A percentile compares a stretch with the other conserved stretches of the same genome.
Evolutionary conservation across 2,113 vertebrate genomes (phyloP).

Genomic region (Edolisoma coerulescens): DNA sequence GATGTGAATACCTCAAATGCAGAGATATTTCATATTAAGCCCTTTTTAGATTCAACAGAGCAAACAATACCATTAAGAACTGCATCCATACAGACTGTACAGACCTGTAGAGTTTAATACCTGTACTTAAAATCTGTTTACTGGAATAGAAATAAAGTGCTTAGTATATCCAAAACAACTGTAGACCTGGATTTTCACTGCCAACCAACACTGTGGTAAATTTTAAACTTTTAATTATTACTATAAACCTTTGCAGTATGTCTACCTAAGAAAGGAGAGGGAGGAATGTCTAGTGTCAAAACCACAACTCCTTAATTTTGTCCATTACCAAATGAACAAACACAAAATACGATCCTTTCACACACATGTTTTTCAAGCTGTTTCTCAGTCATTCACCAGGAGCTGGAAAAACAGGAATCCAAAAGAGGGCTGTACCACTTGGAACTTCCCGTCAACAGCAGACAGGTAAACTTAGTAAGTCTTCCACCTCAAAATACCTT

Average conservation of each 20-base stretch:
- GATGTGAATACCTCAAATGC: not conserved
- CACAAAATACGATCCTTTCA: not conserved
- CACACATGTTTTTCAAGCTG: not conserved
- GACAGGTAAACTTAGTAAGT: not conserved
- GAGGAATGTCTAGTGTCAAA: not conserved
- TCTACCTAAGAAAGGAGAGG: not conserved
- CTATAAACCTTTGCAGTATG: not conserved
- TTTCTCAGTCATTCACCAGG: not conserved
- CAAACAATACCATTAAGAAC: not conserved
- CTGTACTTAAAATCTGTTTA: not conserved
- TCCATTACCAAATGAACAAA: not conserved
- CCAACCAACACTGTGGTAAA: not conserved
- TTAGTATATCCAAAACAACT: not conserved
- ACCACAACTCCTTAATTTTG: not conserved
- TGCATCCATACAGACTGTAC: not conserved
- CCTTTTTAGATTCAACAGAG: not conserved
- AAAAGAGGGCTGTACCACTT: not conserved
- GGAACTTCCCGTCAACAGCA: not conserved
- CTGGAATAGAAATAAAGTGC: constrained; percentile 45
- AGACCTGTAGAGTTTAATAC: not conserved
- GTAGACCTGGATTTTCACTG: constrained; percentile 3
- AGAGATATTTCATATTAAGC: not conserved
- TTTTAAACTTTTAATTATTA: not conserved
- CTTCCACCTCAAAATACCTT: not conserved
- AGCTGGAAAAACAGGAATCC: not conserved